phyloP scores from a whole-genome alignment of 2,888 invertebrate species.

The Noctua fimbriata region DNA sequence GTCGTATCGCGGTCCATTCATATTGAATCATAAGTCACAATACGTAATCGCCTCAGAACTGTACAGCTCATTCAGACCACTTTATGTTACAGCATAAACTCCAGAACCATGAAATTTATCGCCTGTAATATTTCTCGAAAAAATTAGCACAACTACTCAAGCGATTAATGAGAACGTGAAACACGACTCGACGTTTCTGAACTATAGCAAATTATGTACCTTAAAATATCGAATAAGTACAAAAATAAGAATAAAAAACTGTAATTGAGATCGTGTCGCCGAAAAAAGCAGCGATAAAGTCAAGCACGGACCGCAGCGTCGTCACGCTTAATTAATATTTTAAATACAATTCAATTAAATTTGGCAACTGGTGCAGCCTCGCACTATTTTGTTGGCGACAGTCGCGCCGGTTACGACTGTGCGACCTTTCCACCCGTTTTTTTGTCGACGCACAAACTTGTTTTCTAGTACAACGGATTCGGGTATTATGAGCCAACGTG shows the following conservation, averaged over 20 bases:
- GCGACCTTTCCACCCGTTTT: conserved; percentile 74
- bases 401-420: conserved; percentile 62
- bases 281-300: conserved; percentile 84
- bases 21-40: conserved; percentile 78
- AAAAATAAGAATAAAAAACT: conserved; percentile 76
- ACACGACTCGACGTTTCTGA: conserved; percentile 82
- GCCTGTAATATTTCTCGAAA: conserved; percentile 84
- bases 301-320: conserved; percentile 75
- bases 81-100: conserved; percentile 83
- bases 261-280: conserved; percentile 83
- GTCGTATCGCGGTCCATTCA: conserved; percentile 72
- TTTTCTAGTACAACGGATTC: conserved; percentile 81
- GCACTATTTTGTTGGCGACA: conserved; percentile 70
- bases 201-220: conserved; percentile 85
- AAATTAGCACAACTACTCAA: conserved; percentile 88
- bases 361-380: conserved; percentile 75
- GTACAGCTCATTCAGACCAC: conserved; percentile 76
- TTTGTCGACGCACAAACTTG: conserved; percentile 75
- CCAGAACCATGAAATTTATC: conserved; percentile 84
- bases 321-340: conserved; percentile 87
- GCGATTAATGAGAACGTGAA: conserved; percentile 89
- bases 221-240: conserved; percentile 84
- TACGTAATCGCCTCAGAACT: conserved; percentile 76
- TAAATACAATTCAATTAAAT: conserved; percentile 86
- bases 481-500: conserved; percentile 79